Base-by-base conservation (phyloP, 2,888 invertebrate species). In the Odontothrips loti region DNA sequence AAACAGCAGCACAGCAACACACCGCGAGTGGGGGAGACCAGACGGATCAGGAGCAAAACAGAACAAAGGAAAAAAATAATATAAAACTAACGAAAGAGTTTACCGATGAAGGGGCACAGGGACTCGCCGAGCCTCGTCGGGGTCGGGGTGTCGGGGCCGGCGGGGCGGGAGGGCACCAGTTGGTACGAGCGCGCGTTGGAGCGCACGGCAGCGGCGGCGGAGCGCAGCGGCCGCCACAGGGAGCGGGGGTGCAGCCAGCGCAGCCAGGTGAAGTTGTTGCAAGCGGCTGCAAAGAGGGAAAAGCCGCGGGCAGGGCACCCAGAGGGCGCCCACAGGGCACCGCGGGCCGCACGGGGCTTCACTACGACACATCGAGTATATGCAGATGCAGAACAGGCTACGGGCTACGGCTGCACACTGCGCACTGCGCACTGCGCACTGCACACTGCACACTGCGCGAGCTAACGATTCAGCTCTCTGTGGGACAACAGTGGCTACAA, bases 91-190 rank as follows among this genome's bases (percentile, higher is more conserved):
- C 34, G 34, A 43, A 4, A 20, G 23, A 6, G 68, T 68, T 63
- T 68, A 68, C 68, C 68, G 68, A 68, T 68, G 68, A 68, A 68
- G 68, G 68, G 68, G 68, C 68, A 68, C 23, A 23, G 68, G 68
- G 68, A 23, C 68, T 68, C 68, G 23, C 68, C 68, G 11, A 68
- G 68, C 68, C 68, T 23, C 23, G 68, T 23, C 23, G 68, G 68
- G 68, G 68, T 68, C 9, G 68, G 68, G 68, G 68, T 68, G 23
- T 68, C 68, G 68, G 68, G 68, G 23, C 68, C 68, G 68, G 23
- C 20, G 68, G 68, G 68, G 11, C 51, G 51, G 6, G 68, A 11
- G 68, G 68, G 68, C 68, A 68, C 68, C 68, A 68, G 23, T 11
- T 68, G 68, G 68, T 68, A 68, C 1, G 68, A 68, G 23, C 68